Evolutionary conservation across 2,888 invertebrate genomes (phyloP).

Genomic region (Metalampra italica): DNA sequence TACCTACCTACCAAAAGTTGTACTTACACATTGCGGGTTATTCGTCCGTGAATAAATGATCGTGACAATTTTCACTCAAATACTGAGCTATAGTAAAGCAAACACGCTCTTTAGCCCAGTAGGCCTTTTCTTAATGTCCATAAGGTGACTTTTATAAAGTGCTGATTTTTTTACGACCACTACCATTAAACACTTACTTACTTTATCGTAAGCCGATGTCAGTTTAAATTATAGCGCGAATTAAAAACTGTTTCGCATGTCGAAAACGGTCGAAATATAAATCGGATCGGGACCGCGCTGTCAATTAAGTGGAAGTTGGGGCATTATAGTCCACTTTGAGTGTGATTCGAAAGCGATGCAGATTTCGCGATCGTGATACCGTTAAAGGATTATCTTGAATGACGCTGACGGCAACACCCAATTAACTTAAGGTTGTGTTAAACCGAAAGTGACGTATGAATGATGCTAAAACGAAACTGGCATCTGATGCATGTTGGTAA

Average conservation of each 20-base stretch:
- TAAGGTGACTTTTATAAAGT: constrained; percentile 2
- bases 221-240: constrained; percentile 19
- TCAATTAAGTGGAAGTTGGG: constrained; percentile 52
- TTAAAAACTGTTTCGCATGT: constrained; percentile 33
- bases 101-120: too few species aligned
- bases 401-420: constrained; percentile 56
- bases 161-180: constrained; percentile 5
- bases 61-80: neutral
- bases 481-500: constrained; percentile 4
- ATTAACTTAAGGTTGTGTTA: constrained; percentile 44
- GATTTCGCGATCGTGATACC: constrained; percentile 56
- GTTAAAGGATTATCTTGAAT: constrained; percentile 64
- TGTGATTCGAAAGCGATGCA: constrained; percentile 40
- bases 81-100: neutral
- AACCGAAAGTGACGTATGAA: constrained; percentile 38
- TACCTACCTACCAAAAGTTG: neutral
- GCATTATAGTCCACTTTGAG: constrained; percentile 39
- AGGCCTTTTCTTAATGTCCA: neutral
- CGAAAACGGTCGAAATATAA: constrained; percentile 45
- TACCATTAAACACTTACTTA: neutral
- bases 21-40: neutral
- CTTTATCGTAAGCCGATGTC: constrained; percentile 3
- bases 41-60: neutral
- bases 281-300: constrained; percentile 43
- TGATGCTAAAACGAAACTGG: constrained; percentile 17